Percentiles rank a stretch among this genome's conserved stretches.
Evolutionary conservation across 2,888 invertebrate species (phyloP).

Genomic region (Tetropium fuscum): DNA sequence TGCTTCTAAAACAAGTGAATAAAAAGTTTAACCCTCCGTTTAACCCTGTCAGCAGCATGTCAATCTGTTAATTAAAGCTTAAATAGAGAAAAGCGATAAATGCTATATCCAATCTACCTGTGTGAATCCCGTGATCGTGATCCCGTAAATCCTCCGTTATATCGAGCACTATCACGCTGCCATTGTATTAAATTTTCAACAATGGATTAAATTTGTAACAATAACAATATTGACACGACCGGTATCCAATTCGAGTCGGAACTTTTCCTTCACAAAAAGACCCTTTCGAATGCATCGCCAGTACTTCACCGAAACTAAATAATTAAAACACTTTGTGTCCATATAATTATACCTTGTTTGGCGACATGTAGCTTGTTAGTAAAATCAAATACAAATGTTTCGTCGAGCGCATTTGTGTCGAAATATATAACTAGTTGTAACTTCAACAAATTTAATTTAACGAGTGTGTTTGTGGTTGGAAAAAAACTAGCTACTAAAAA

Average conservation of each 20-base stretch:
- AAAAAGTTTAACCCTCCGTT: background rate
- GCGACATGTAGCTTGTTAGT: slow-evolving; percentile 20
- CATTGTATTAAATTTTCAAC: slow-evolving; percentile 23
- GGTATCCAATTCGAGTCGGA: slow-evolving; percentile 7
- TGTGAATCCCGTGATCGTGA: slow-evolving; percentile 9
- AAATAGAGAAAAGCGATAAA: slow-evolving; percentile 5
- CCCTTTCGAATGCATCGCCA: slow-evolving; percentile 8
- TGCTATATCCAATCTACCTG: slow-evolving; percentile 6
- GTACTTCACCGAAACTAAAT: slow-evolving; percentile 21
- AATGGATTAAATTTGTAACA: slow-evolving; percentile 26
- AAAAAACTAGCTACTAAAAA: no score
- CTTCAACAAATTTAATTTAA: no score
- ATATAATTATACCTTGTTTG: slow-evolving; percentile 13
- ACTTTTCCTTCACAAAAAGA: slow-evolving; percentile 26
- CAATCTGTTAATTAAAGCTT: slow-evolving; percentile 24
- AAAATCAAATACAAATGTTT: slow-evolving; percentile 5
- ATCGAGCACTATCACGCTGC: slow-evolving; percentile 2
- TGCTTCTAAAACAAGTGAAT: no score
- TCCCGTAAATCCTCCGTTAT: slow-evolving; percentile 15
- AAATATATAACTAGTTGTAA: no score
- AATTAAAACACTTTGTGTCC: slow-evolving; percentile 26
- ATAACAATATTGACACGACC: slow-evolving; percentile 23
- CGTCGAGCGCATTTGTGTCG: no score
- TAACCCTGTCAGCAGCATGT: slow-evolving; percentile 13
- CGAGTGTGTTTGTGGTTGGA: no score